Base-by-base conservation (phyloP, 1,140 invertebrate species). In the Solen grandis region DNA sequence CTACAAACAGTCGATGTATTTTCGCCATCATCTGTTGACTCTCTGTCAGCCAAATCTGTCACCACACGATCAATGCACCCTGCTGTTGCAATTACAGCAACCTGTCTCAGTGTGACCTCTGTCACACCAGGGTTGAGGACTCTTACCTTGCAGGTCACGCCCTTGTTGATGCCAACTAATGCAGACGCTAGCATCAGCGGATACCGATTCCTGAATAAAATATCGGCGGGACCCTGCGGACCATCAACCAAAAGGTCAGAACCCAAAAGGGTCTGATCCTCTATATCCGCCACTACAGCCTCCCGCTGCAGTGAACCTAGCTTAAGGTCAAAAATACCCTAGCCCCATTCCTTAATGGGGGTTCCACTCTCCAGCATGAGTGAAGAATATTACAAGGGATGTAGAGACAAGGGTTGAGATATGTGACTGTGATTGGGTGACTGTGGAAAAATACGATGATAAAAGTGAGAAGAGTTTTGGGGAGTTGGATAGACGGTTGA, bases 231-330 rank as follows among this genome's bases (percentile, higher is more conserved):
- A n/a, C 27, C 27, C n/a, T 25, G 36, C n/a, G n/a, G n/a, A 25
- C 19, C 19, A 25, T 50, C 27, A 10, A 22, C 16, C 1, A 69
- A 29, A 10, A 50, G n/a, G 5, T 70, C 68, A 16, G 33, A 31
- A 46, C 50, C 68, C 3, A 70, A 31, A 4, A 70, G 27, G 29
- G 16, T 2, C 25, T 70, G 46, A 55, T 70, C 68, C 35, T 70
- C 50, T n/a, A 55, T 55, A 19, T 54, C 68, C 4, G 29, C 50
- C 0, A 70, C 31, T 25, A 66, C 27, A 33, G 35, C 29, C 36
- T 66, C 63, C 2, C 35, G 31, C 5, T 13, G 25, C 8, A 66
- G 33, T 19, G 14, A 19, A 5, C 36, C 63, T 10, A 66, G 16
- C 31, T 33, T 8, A n/a, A 66, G 22, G 16, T 8, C 13, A 8